Evolutionary conservation across 2,797 vertebrate species (phyloP), one percentile per base, ranked within the genome.

Genomic region (Acanthiza pusilla): DNA sequence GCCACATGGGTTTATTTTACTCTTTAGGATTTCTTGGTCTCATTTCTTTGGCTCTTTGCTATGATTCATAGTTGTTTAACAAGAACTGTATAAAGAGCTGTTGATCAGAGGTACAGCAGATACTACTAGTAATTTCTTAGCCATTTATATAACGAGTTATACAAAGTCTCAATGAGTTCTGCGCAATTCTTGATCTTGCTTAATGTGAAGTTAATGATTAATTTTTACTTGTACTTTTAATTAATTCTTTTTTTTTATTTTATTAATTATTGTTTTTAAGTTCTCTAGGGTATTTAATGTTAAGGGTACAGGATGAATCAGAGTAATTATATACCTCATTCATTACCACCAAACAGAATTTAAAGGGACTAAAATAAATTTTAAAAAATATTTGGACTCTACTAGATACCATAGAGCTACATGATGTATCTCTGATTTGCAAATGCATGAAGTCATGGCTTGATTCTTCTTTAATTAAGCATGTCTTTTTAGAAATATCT

Each of bases 391-490:
- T 53, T 80, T 82, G 42, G 38, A 68, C 42, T 84, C 26, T 23
- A 34, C 30, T 42, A 75, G 58, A 25, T 74, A n/a, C 16, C 60
- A 38, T 34, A 80, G 55, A 93, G 21, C 26, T 79, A 29, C 14
- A 34, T 45, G 45, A 38, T 79, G 6, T 57, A 47, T 84, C 53
- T 91, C 71, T 62, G 51, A 63, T 96, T 86, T 88, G 50, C 51
- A 92, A 92, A 90, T 76, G 34, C 45, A 34, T 81, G n/a, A 94
- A 82, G 57, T 51, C n/a, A 62, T 68, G 36, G 4, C 54, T 80
- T 89, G 42, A 54, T 80, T 93, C 45, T 89, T 85, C 68, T 82
- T 94, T 73, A 94, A 86, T 88, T 73, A 86, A 81, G 20, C 21
- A 54, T 63, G 63, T 82, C 14, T 65, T 75, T 68, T 84, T 50